phyloP scores from a whole-genome alignment of 2,888 invertebrate genomes.

The Campaea margaritaria region DNA sequence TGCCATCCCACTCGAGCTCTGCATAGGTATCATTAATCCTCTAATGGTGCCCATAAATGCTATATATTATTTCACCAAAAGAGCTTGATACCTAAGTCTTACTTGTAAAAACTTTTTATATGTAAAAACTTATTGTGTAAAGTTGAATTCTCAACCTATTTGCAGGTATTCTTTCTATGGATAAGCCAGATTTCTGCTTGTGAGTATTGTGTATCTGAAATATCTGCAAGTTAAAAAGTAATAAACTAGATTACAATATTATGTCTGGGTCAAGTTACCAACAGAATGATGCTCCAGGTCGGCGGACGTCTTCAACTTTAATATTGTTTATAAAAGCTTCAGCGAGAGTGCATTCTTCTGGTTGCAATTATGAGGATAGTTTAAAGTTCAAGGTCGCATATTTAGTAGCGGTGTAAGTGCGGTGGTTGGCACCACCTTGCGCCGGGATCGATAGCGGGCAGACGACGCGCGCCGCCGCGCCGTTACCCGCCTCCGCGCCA shows the following conservation, averaged over 20 bases:
- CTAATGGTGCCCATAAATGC: slow-evolving; percentile 18
- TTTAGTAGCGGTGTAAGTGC: slow-evolving; percentile 64
- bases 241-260: background rate
- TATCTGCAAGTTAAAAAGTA: background rate
- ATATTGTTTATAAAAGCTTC: slow-evolving; percentile 4
- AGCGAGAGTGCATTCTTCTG: slow-evolving; percentile 50
- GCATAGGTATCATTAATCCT: slow-evolving; percentile 51
- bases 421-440: slow-evolving; percentile 71
- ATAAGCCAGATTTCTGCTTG: no score
- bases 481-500: slow-evolving; percentile 58
- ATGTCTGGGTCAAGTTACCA: background rate
- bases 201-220: no score
- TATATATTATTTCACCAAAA: background rate
- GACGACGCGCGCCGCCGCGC: slow-evolving; percentile 77
- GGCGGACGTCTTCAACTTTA: background rate
- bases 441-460: slow-evolving; percentile 77
- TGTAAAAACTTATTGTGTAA: no score
- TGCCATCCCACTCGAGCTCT: slow-evolving; percentile 55
- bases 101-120: no score
- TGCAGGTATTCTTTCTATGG: no score
- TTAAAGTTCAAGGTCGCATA: slow-evolving; percentile 78
- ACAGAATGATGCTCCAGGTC: background rate
- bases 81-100: background rate
- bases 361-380: slow-evolving; percentile 63
- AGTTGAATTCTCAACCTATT: no score